Evolutionary conservation across 2,797 vertebrate species (phyloP).

Genomic region (Sebastes wilsoni): DNA sequence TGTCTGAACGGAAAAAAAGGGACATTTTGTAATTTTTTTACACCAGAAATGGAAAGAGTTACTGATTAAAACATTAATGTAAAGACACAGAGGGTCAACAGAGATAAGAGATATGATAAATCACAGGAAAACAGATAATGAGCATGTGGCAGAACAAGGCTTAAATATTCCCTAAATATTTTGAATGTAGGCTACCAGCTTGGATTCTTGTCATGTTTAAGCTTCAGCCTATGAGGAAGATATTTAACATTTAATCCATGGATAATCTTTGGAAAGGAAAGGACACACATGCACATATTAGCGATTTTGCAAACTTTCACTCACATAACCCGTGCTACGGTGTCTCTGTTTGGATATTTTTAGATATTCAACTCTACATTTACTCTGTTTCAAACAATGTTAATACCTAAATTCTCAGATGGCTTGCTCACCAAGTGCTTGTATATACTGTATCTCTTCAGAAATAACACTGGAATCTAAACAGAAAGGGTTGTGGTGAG

Average conservation of each 20-base stretch:
- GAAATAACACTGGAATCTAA: slow-evolving; percentile 51
- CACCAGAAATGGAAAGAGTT: not conserved
- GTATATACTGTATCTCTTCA: slow-evolving; percentile 36
- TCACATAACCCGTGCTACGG: not conserved
- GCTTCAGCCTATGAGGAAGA: not conserved
- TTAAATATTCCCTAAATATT: not conserved
- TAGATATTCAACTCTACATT: not conserved
- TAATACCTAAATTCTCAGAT: slow-evolving; percentile 1
- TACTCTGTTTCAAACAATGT: slow-evolving; percentile 34
- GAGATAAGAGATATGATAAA: not conserved
- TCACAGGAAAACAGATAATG: not conserved
- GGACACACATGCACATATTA: not conserved
- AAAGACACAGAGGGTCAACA: not conserved
- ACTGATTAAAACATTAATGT: not conserved
- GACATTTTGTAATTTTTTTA: slow-evolving; percentile 6
- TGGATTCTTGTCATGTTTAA: not conserved
- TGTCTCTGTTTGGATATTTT: not conserved
- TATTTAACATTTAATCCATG: slow-evolving; percentile 36
- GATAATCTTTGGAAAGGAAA: slow-evolving; percentile 30
- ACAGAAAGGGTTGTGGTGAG: slow-evolving; percentile 20
- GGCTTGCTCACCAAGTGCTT: slow-evolving; percentile 4
- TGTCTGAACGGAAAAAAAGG: slow-evolving; percentile 34
- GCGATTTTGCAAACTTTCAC: not conserved
- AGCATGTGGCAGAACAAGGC: not conserved
- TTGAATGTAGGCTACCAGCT: not conserved